Evolutionary conservation across 2,888 invertebrate genomes (phyloP).

Genomic region (Cryptophagus acutangulus): DNA sequence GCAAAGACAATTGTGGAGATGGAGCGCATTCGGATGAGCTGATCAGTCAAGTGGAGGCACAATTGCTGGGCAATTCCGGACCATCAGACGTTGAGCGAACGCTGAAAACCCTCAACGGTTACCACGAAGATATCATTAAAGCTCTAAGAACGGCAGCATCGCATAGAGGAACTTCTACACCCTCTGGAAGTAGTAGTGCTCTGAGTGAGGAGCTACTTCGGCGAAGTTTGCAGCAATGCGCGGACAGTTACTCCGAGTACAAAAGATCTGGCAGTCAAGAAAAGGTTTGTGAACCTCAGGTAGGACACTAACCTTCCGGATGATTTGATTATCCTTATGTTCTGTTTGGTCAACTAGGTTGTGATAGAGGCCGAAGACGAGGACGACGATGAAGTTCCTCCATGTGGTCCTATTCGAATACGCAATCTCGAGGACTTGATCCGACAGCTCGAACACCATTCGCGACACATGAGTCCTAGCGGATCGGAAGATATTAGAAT

Average conservation of each 20-base stretch:
- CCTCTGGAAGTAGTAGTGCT: slow-evolving; percentile 61
- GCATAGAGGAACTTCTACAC: slow-evolving; percentile 58
- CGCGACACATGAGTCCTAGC: slow-evolving; percentile 84
- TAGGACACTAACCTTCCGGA: slow-evolving; percentile 17
- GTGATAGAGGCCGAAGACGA: slow-evolving; percentile 54
- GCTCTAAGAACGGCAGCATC: slow-evolving; percentile 78
- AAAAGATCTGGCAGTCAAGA: slow-evolving; percentile 61
- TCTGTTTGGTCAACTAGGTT: slow-evolving; percentile 28
- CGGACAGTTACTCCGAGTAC: slow-evolving; percentile 55
- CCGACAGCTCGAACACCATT: slow-evolving; percentile 81
- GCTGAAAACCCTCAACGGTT: slow-evolving; percentile 83
- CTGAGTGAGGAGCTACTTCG: slow-evolving; percentile 65
- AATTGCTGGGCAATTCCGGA: slow-evolving; percentile 51
- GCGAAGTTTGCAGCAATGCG: slow-evolving; percentile 62
- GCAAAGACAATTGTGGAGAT: slow-evolving; percentile 71
- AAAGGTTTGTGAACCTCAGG: slow-evolving; percentile 68
- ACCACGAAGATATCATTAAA: slow-evolving; percentile 87
- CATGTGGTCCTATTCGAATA: slow-evolving; percentile 80
- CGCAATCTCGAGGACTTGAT: slow-evolving; percentile 88
- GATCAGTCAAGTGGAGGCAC: slow-evolving; percentile 60
- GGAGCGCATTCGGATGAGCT: slow-evolving; percentile 57
- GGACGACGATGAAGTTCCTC: slow-evolving; percentile 71
- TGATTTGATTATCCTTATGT: slow-evolving; percentile 6
- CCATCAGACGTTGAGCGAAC: slow-evolving; percentile 79
- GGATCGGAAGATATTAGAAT: slow-evolving; percentile 85